Percentiles rank a stretch among this genome's conserved stretches.
Conservation (phyloP, 2,888 invertebrate genomes). For the Phania funesta region DNA sequence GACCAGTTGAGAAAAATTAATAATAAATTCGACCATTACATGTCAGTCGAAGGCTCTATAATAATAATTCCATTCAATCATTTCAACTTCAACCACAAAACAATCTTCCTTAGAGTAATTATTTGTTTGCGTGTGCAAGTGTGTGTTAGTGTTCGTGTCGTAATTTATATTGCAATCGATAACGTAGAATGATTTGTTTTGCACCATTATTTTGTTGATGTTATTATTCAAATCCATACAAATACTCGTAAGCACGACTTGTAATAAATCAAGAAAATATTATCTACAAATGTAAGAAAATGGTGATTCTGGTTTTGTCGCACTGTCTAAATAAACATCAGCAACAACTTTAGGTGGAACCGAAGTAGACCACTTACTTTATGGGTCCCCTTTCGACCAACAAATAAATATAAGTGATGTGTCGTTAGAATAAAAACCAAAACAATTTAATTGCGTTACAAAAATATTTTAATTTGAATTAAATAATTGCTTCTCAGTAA, state of each 20-base stretch:
- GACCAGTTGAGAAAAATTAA: conserved; percentile 58
- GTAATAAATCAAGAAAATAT: conserved; percentile 40
- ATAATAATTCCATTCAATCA: conserved; percentile 50
- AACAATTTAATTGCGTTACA: too few relatives aligned
- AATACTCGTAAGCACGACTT: conserved; percentile 17
- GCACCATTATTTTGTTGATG: not conserved
- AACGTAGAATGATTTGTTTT: conserved; percentile 40
- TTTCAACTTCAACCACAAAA: conserved; percentile 27
- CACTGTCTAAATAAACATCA: conserved; percentile 10
- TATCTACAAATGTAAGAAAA: conserved; percentile 24
- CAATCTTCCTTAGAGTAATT: conserved; percentile 2
- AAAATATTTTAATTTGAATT: too few relatives aligned
- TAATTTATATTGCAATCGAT: conserved; percentile 60
- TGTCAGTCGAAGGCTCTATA: conserved; percentile 12
- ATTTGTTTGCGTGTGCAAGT: not conserved
- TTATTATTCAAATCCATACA: conserved; percentile 15
- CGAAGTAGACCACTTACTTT: too few relatives aligned
- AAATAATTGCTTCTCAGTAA: too few relatives aligned
- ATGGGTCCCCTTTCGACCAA: too few relatives aligned
- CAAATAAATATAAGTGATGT: too few relatives aligned
- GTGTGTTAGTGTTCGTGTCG: not conserved
- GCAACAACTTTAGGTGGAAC: too few relatives aligned
- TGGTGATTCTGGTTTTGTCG: conserved; percentile 18
- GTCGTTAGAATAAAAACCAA: too few relatives aligned
- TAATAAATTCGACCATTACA: not conserved